Percentiles rank a stretch among this genome's conserved stretches.
Conservation (phyloP, 2,888 invertebrate genomes). For the Heteromyza rotundicornis region DNA sequence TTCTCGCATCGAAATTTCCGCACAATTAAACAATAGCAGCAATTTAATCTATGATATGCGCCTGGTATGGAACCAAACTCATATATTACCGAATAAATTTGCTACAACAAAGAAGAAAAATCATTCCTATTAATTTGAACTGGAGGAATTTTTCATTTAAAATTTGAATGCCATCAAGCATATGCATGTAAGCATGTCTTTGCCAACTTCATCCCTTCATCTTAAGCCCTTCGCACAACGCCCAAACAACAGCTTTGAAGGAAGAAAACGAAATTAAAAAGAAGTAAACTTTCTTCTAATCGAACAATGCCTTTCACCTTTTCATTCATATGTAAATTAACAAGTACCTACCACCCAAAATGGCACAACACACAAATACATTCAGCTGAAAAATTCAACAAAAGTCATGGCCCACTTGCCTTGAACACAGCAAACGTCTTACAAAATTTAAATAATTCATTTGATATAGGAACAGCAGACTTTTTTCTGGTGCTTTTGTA, state of each 20-base stretch:
- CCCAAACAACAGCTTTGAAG: conserved; percentile 20
- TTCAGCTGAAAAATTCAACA: conserved; percentile 7
- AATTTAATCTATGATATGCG: conserved; percentile 27
- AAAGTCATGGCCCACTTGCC: conserved; percentile 17
- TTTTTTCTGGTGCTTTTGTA: conserved; percentile 12
- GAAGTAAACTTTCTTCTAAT: neutral
- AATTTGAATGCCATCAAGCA: conserved; percentile 18
- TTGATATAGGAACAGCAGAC: conserved; percentile 9
- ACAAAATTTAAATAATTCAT: conserved; percentile 28
- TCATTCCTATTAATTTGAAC: conserved; percentile 53
- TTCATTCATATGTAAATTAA: conserved; percentile 50
- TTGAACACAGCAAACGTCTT: conserved; percentile 5
- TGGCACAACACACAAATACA: neutral
- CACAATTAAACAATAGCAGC: conserved; percentile 50
- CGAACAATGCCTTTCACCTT: conserved; percentile 38
- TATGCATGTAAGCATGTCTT: neutral
- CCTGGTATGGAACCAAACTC: neutral
- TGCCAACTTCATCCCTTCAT: conserved; percentile 11
- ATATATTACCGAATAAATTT: conserved; percentile 8
- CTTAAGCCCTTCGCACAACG: neutral
- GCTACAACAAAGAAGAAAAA: conserved; percentile 44
- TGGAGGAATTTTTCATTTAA: conserved; percentile 55
- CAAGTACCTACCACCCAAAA: conserved; percentile 25
- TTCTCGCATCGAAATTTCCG: conserved; percentile 36
- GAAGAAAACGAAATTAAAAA: too few species aligned